Percentiles rank a stretch among this genome's conserved stretches.
Evolutionary conservation across 1,140 invertebrate genomes (phyloP).

Genomic region (Brachionus koreanus): DNA sequence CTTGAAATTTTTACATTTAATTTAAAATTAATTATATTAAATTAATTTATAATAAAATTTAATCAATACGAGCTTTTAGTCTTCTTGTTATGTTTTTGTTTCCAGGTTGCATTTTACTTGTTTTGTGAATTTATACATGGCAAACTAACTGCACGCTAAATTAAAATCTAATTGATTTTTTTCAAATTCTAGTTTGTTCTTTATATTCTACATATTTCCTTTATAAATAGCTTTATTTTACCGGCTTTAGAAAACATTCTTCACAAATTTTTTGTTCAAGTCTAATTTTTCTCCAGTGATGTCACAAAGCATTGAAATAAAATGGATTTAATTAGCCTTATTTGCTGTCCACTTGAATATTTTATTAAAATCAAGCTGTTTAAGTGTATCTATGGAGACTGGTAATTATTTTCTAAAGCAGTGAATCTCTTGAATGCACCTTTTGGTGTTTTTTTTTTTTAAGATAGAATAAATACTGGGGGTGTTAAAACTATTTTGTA

Average conservation of each 20-base stretch:
- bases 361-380: too few relatives aligned
- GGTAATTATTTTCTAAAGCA: too few relatives aligned
- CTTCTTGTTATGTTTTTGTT: not conserved
- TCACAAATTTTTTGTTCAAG: not conserved
- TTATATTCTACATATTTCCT: not conserved
- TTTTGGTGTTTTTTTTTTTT: too few relatives aligned
- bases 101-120: slow-evolving; percentile 9
- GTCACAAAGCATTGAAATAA: too few relatives aligned
- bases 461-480: too few relatives aligned
- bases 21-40: too few relatives aligned
- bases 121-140: not conserved
- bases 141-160: not conserved
- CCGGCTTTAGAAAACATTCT: not conserved
- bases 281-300: not conserved
- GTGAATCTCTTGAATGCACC: too few relatives aligned
- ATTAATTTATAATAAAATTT: slow-evolving; percentile 13
- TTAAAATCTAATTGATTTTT: slow-evolving; percentile 31
- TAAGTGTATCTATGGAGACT: too few relatives aligned
- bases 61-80: not conserved
- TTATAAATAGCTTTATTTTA: not conserved
- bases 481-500: too few relatives aligned
- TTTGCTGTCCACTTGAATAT: too few relatives aligned
- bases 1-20: not conserved
- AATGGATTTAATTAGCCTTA: too few relatives aligned
- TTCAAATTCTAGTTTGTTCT: not conserved